Evolutionary conservation across 1,140 invertebrate genomes (phyloP).

Genomic region (Tigriopus japonicus): DNA sequence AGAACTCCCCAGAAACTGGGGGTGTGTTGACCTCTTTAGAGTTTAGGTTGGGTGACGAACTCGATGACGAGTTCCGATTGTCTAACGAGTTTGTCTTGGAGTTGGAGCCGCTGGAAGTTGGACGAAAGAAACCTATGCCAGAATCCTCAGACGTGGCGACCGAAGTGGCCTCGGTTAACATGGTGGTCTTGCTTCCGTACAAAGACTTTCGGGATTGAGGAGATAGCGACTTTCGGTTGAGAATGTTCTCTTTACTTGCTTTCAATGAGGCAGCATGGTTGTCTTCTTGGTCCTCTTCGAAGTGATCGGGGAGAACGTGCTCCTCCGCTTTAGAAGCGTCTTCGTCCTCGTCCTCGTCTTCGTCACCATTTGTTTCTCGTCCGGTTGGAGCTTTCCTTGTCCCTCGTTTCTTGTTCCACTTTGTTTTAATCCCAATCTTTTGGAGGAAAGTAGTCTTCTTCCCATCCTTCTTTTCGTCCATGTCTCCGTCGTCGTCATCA

Average conservation of each 20-base stretch:
- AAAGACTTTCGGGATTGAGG: no score
- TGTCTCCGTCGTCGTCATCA: background rate
- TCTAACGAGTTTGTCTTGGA: no score
- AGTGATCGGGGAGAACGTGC: constrained; percentile 5
- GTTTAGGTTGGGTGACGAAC: no score
- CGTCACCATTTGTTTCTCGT: background rate
- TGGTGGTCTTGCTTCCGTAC: no score
- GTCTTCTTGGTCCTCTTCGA: background rate
- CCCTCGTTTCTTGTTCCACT: background rate
- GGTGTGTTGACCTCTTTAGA: no score
- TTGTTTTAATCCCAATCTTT: background rate
- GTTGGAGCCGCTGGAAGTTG: background rate
- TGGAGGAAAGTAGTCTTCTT: background rate
- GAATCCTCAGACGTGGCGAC: background rate
- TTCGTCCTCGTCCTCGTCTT: background rate
- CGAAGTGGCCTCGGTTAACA: no score
- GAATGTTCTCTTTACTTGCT: no score
- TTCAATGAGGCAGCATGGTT: background rate
- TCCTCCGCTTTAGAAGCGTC: background rate
- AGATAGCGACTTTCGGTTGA: no score
- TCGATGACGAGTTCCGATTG: no score
- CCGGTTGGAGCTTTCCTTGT: background rate
- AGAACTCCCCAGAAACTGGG: no score
- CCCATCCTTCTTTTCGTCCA: background rate
- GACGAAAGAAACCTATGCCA: background rate